Evolutionary conservation across 2,113 vertebrate species (phyloP), one percentile per base, ranked within the genome.

Genomic region (Megaceryle torquata): DNA sequence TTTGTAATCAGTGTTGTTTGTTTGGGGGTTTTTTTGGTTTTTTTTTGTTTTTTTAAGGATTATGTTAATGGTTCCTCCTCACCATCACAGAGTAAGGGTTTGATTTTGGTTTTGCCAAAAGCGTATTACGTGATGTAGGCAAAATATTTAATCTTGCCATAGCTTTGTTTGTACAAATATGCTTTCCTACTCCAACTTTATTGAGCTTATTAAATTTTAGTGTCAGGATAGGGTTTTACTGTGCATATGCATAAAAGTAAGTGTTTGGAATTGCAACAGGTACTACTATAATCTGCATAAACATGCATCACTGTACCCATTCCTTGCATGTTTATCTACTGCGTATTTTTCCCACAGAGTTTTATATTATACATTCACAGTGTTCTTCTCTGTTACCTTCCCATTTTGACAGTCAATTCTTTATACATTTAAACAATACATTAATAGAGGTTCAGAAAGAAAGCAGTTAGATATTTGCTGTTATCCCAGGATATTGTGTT

Each of bases 401-500:
- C 59, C 9, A 19, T 96, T 96, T 70, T 93, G 81, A 43, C 57
- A 89, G 63, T 50, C 39, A 46, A 16, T 64, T 89, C 19, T 82
- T 91, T 89, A 85, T 85, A 26, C 7, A 44, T 37, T 85, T 91
- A 79, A 83, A 82, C 15, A 84, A 56, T 67, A 43, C 29, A 31
- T 76, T 11, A 50, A 33, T 26, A 83, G 37, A 71, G n/a, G 12
- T 46, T 89, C 25, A 67, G 65, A 94, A 94, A 63, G 61, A 79
- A 91, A 92, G 57, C 72, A 54, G 37, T 84, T 91, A 71, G 77
- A 70, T 82, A 43, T 85, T 95, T 0, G 0, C 61, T 92, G 43
- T 79, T 92, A 94, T 89, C 86, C 89, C 71, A 92, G 94, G 82
- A 69, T 95, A 95, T 95, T 83, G 48, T 93, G n/a, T 97, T 97